Base-by-base conservation (phyloP, 2,113 vertebrate genomes). In the Stigmatopora nigra region DNA sequence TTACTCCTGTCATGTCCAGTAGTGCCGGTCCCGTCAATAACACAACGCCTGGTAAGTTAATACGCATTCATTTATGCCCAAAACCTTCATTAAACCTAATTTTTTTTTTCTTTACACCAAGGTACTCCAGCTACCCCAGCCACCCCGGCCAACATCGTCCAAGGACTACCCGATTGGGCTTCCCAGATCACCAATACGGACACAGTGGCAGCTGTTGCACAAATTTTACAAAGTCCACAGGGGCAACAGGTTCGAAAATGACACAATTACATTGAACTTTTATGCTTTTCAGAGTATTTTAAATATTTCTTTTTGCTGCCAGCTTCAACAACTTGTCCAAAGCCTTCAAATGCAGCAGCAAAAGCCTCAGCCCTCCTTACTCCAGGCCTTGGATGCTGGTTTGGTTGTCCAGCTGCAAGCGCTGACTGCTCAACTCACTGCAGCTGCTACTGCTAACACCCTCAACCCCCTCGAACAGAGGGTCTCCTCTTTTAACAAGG, bases 301-400 rank as follows among this genome's bases (percentile, higher is more conserved):
- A 22, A 53, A 16, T 44, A 52, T 70, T 41, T 55, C 61, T 71
- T 69, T 0, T 11, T 57, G 31, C 69, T 17, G 81, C 12, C 58
- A 98, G 96, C 91, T 98, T 78, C 96, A 98, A 84, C 97, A 99
- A 78, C 86, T 99, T 83, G 96, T 99, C 58, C 97, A 99, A 68
- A 98, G 94, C 17, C 86, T 99, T 61, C 97, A 99, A 86, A 91
- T 98, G 79, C 97, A 98, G 72, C 96, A 99, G 80, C 97, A 99
- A 89, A 99, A 99, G 82, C 96, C 95, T 4, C 97, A 99, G 65
- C 96, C 95, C 0, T 98, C 96, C 0, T 88, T 99, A 52, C 92
- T 98, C 64, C 97, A 98, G 84, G 95, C 96, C 9, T 83, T 99
- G 77, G 97, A 99, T 61, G 96, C 97, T 0, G 96, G 96, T 61